Conservation (phyloP, 2,797 vertebrate species). For the Pangasius sanitwongsei region DNA sequence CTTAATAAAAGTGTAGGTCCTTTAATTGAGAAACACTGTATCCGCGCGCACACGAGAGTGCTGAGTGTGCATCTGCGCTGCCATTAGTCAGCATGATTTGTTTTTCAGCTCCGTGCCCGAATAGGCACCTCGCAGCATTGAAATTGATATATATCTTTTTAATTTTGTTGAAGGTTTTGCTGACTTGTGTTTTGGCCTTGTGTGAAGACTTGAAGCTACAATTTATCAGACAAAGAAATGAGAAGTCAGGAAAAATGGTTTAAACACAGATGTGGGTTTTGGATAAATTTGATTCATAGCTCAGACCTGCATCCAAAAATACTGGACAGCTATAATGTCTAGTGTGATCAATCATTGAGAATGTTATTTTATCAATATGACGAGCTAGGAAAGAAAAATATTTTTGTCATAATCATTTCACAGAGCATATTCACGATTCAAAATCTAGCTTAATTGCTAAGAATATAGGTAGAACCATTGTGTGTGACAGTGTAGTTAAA, state of each 20-base stretch:
- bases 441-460: background rate
- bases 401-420: slow-evolving; percentile 4
- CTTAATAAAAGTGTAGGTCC: background rate
- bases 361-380: background rate
- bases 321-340: background rate
- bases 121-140: background rate
- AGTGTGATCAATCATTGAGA: background rate
- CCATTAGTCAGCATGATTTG: slow-evolving; percentile 37
- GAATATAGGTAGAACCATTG: background rate
- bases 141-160: slow-evolving; percentile 19
- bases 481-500: background rate
- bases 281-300: background rate
- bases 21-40: background rate
- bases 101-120: slow-evolving; percentile 10
- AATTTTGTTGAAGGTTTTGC: slow-evolving; percentile 13
- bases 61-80: slow-evolving; percentile 4
- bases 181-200: slow-evolving; percentile 14
- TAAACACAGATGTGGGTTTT: background rate
- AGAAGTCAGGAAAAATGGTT: background rate
- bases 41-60: background rate
- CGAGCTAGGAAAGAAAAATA: background rate
- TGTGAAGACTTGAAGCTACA: background rate
- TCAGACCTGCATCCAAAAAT: background rate
- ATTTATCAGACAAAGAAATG: background rate
- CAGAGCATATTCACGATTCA: background rate